A percentile compares a stretch with the other conserved stretches of the same genome.
phyloP scores from a whole-genome alignment of 37 sponge, comb jelly and placozoan genomes.

The Petrosia ficiformis region DNA sequence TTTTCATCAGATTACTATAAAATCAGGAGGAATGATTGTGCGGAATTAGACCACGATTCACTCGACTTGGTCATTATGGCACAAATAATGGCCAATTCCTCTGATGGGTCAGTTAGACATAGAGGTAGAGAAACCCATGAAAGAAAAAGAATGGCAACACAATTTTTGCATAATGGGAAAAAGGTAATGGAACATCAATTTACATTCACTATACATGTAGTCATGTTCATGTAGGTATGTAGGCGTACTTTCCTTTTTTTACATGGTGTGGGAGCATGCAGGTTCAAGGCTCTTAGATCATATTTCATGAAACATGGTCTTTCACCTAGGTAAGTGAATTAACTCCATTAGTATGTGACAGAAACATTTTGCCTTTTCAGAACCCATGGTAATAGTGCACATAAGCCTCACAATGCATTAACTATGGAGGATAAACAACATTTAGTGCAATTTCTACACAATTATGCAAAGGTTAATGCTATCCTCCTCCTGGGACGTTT shows the following conservation, averaged over 20 bases:
- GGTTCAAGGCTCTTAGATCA: neutral
- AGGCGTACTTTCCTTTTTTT: neutral
- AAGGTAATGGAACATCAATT: too few relatives aligned
- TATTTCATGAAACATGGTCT: slow-evolving; percentile 7
- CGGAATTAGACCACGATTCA: too few relatives aligned
- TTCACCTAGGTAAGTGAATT: neutral
- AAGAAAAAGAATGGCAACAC: too few relatives aligned
- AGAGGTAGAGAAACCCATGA: too few relatives aligned
- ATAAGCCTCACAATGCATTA: neutral
- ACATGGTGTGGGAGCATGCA: neutral
- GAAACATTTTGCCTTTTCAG: neutral
- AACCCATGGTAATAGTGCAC: neutral
- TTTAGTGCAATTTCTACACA: neutral
- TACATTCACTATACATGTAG: too few relatives aligned
- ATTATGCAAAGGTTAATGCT: slow-evolving; percentile 29
- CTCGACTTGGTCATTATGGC: too few relatives aligned
- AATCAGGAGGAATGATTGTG: too few relatives aligned
- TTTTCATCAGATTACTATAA: too few relatives aligned
- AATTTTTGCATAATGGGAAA: too few relatives aligned
- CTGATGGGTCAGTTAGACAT: too few relatives aligned
- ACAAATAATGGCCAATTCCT: too few relatives aligned
- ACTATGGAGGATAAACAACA: neutral
- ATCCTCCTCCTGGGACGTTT: slow-evolving; percentile 26
- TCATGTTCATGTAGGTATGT: too few relatives aligned
- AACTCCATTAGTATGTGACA: neutral